Conservation (phyloP, 1,140 invertebrate species). For the Drosophila pseudoananassae region DNA sequence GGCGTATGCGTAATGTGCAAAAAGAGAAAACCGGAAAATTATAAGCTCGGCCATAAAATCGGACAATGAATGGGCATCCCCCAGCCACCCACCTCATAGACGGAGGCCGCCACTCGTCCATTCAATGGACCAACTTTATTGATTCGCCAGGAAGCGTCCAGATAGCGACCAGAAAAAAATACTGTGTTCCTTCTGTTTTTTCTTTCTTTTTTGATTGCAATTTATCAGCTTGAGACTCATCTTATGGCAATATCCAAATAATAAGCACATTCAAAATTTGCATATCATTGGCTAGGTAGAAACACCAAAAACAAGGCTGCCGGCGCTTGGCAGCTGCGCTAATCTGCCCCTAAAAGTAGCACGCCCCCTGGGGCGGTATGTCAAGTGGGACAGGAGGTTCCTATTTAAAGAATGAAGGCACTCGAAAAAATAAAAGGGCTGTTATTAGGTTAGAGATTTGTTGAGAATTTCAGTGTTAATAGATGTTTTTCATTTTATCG, state of each 20-base stretch:
- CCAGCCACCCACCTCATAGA: too few species aligned
- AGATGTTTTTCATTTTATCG: too few species aligned
- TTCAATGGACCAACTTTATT: slow-evolving; percentile 19
- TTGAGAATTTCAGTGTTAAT: too few species aligned
- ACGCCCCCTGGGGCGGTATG: slow-evolving; percentile 21
- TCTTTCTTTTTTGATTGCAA: slow-evolving; percentile 27
- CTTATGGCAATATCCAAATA: slow-evolving; percentile 39
- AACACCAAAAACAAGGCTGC: slow-evolving; percentile 22
- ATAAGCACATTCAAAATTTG: slow-evolving; percentile 43
- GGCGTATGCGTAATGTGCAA: slow-evolving; percentile 65
- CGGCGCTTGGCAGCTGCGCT: slow-evolving; percentile 57
- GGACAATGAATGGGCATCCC: slow-evolving; percentile 30
- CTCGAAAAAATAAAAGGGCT: neutral
- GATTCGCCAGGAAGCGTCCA: slow-evolving; percentile 18
- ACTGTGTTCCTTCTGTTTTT: neutral
- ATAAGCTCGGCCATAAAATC: slow-evolving; percentile 39
- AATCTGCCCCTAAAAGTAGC: slow-evolving; percentile 60
- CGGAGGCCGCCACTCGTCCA: slow-evolving; percentile 2
- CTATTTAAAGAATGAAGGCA: neutral
- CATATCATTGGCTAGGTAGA: slow-evolving; percentile 26
- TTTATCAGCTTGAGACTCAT: slow-evolving; percentile 35
- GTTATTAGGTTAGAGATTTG: too few species aligned
- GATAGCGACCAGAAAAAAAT: slow-evolving; percentile 14
- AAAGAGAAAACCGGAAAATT: slow-evolving; percentile 27
- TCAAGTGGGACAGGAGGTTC: slow-evolving; percentile 25